Conservation (phyloP, 2,797 vertebrate genomes). For the Sternotherus odoratus region DNA sequence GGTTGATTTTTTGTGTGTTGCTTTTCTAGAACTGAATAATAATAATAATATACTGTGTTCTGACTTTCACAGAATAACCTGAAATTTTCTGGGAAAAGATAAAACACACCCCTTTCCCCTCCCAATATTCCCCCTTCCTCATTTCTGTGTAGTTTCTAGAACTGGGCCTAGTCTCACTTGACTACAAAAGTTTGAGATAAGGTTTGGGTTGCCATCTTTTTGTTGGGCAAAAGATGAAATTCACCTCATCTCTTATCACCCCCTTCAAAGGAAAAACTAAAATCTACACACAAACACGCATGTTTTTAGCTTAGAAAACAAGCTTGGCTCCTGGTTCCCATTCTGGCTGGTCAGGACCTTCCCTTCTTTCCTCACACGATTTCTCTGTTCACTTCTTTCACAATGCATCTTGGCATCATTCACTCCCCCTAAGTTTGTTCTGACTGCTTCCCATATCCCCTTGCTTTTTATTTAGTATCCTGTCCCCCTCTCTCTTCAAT, state of each 20-base stretch:
- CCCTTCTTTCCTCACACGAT: not conserved
- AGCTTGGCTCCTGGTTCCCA: not conserved
- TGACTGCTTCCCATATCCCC: no score
- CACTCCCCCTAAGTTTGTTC: not conserved
- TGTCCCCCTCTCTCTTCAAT: no score
- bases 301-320: not conserved
- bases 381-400: not conserved
- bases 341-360: not conserved
- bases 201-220: not conserved
- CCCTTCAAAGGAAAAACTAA: not conserved
- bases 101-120: not conserved
- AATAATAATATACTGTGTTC: no score
- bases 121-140: no score
- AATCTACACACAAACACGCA: not conserved
- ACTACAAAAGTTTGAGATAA: not conserved
- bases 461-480: not conserved
- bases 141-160: not conserved
- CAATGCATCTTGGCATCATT: not conserved
- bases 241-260: not conserved
- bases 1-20: not conserved
- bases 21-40: not conserved
- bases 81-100: not conserved
- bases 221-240: not conserved
- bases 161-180: not conserved
- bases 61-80: not conserved